A percentile compares a stretch with the other conserved stretches of the same genome.
These are phyloP conservation scores for Drosophila percnosoma DNA, from an alignment of 2,888 invertebrate species.

Conservation along the genomic window DNA sequence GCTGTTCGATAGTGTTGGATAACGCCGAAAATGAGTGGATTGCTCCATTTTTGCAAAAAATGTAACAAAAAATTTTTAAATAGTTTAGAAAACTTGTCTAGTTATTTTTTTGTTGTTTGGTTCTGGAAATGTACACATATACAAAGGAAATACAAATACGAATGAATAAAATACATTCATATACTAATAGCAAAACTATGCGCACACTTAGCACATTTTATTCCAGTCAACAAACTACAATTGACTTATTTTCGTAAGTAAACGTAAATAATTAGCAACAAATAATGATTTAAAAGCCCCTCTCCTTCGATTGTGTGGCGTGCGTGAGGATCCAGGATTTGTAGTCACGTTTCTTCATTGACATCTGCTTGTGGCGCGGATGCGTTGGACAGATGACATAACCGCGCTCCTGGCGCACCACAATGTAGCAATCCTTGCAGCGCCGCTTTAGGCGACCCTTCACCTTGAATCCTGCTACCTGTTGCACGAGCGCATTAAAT, in stretches of 20 bases:
- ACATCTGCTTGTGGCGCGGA: constrained; percentile 93
- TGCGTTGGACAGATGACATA: constrained; percentile 91
- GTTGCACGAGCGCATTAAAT: constrained; percentile 77
- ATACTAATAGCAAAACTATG: neutral
- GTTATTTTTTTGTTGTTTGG: neutral
- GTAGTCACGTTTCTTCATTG: constrained; percentile 88
- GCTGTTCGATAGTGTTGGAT: constrained; percentile 45
- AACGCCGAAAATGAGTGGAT: neutral
- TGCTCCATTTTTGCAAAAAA: too few species aligned
- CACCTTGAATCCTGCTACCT: constrained; percentile 89
- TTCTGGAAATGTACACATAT: neutral
- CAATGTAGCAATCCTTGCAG: constrained; percentile 92
- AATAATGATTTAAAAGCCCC: constrained; percentile 68
- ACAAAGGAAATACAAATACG: neutral
- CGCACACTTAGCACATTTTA: constrained; percentile 6
- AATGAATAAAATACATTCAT: neutral
- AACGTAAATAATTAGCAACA: constrained; percentile 29
- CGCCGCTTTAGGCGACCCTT: constrained; percentile 89
- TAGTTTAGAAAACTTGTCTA: neutral
- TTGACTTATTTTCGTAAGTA: constrained; percentile 11
- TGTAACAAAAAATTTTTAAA: neutral
- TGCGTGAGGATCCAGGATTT: constrained; percentile 92
- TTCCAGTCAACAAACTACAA: constrained; percentile 8
- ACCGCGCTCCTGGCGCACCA: constrained; percentile 88
- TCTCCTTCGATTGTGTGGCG: constrained; percentile 88